These are phyloP conservation scores for Aleadryas rufinucha DNA, from an alignment of 2,113 vertebrate genomes.

Conservation along the genomic window DNA sequence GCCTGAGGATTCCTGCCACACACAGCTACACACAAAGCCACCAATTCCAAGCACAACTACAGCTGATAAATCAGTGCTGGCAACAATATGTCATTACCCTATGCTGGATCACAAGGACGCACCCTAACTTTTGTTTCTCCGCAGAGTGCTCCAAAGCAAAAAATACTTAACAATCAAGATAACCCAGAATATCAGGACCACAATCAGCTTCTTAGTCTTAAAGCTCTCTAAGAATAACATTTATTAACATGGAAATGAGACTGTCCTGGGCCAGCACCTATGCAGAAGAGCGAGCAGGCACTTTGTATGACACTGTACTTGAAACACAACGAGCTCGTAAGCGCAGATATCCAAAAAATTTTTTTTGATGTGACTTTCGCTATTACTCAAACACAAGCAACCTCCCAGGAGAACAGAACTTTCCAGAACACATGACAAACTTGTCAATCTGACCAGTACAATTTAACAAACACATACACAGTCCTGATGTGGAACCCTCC, in stretches of 20 bases:
- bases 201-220: not conserved
- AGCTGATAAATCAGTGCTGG: not conserved
- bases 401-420: not conserved
- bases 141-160: not conserved
- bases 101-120: not conserved
- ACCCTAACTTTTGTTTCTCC: not conserved
- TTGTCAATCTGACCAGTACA: not conserved
- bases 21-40: not conserved
- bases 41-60: not conserved
- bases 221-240: not conserved
- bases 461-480: not conserved
- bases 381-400: not conserved
- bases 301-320: not conserved
- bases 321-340: not conserved
- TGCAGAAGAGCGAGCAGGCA: not conserved
- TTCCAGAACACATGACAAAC: not conserved
- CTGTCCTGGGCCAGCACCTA: not conserved
- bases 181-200: not conserved
- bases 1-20: not conserved
- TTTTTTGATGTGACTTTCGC: not conserved
- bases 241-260: not conserved
- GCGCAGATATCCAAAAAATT: not conserved
- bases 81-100: not conserved
- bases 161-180: not conserved
- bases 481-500: not conserved